Evolutionary conservation across 2,888 invertebrate species (phyloP).

Genomic region (Parnassius smintheus): DNA sequence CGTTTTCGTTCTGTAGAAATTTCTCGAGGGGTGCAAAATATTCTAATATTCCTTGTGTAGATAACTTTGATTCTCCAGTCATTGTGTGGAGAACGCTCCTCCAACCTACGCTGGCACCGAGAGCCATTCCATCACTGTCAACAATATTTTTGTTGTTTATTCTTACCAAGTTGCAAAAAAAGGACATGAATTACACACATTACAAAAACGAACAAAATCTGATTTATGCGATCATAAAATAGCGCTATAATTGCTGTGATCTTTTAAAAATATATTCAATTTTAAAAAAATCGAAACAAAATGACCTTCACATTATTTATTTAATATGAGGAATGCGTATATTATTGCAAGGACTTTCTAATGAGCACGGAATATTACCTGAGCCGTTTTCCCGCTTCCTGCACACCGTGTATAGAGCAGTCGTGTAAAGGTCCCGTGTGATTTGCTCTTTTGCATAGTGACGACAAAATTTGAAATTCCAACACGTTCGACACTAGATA

Average conservation of each 20-base stretch:
- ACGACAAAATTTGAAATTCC: slow-evolving; percentile 89
- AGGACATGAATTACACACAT: not conserved
- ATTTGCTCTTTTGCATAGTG: slow-evolving; percentile 85
- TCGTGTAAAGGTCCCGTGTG: slow-evolving; percentile 84
- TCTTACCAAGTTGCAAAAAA: not conserved
- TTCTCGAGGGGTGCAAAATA: slow-evolving; percentile 61
- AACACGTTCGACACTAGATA: slow-evolving; percentile 86
- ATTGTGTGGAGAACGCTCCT: slow-evolving; percentile 62
- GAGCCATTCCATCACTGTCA: slow-evolving; percentile 67
- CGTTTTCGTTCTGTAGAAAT: slow-evolving; percentile 55
- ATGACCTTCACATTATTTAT: slow-evolving; percentile 13
- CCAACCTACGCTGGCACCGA: slow-evolving; percentile 73
- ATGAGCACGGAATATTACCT: slow-evolving; percentile 59
- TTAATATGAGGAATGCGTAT: slow-evolving; percentile 20
- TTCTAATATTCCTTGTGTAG: slow-evolving; percentile 62
- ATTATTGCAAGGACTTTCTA: slow-evolving; percentile 3
- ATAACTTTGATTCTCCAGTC: slow-evolving; percentile 67
- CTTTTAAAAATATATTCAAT: not conserved
- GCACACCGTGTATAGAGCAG: slow-evolving; percentile 86
- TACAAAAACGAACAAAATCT: not conserved
- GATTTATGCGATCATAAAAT: too few species aligned
- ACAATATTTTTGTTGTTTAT: slow-evolving; percentile 12
- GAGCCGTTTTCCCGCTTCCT: slow-evolving; percentile 83
- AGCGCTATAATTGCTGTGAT: too few species aligned
- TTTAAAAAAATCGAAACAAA: slow-evolving; percentile 7